phyloP scores from a whole-genome alignment of 2,888 invertebrate genomes.

The Drosophila limbata region DNA sequence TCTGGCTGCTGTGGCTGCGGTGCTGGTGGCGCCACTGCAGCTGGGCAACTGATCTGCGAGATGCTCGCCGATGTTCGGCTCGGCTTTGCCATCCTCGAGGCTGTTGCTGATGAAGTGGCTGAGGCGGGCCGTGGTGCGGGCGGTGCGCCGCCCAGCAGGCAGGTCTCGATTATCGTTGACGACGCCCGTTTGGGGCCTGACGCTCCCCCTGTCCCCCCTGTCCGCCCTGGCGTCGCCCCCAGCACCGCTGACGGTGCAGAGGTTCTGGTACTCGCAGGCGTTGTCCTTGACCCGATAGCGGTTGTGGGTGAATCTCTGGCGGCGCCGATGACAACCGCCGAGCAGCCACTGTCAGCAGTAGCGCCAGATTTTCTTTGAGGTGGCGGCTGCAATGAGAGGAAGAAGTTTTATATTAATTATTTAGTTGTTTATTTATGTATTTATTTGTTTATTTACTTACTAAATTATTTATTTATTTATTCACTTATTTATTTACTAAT shows the following conservation, averaged over 20 bases:
- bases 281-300: conserved; percentile 75
- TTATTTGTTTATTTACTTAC: no score
- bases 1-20: conserved; percentile 62
- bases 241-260: conserved; percentile 43
- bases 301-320: conserved; percentile 72
- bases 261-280: conserved; percentile 61
- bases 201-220: conserved; percentile 65
- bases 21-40: conserved; percentile 40
- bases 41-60: conserved; percentile 43
- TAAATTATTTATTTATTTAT: no score
- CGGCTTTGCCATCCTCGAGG: conserved; percentile 81
- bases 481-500: no score
- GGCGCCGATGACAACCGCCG: conserved; percentile 85
- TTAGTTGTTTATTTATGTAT: no score
- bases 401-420: background rate
- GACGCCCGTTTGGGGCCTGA: conserved; percentile 77
- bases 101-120: conserved; percentile 84
- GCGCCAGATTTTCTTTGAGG: conserved; percentile 83
- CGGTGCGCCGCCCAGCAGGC: conserved; percentile 82
- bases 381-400: conserved; percentile 55
- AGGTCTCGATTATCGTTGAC: conserved; percentile 85
- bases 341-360: conserved; percentile 86
- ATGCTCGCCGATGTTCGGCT: conserved; percentile 39
- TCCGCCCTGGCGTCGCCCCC: conserved; percentile 34
- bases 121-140: conserved; percentile 78